phyloP scores from a whole-genome alignment of 1,140 invertebrate genomes.

The Bradynema listronoti region DNA sequence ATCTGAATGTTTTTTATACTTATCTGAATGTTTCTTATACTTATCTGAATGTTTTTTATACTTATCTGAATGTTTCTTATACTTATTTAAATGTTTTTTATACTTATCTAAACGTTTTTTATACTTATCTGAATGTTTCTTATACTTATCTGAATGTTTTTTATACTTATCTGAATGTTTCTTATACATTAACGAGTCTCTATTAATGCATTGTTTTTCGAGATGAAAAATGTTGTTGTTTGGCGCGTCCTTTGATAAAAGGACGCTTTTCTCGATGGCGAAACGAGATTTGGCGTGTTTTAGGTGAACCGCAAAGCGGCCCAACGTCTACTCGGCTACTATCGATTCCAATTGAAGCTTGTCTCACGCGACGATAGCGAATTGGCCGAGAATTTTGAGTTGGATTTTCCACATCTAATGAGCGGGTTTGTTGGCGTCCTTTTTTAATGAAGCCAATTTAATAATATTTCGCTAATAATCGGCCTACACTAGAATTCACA shows the following conservation, averaged over 20 bases:
- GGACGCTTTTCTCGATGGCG: no score
- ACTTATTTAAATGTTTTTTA: neutral
- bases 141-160: conserved; percentile 4
- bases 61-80: conserved; percentile 1
- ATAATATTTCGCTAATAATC: neutral
- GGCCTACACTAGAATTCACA: conserved; percentile 10
- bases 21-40: conserved; percentile 7
- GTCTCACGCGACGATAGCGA: no score
- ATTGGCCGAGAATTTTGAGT: no score
- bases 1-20: no score
- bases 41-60: conserved; percentile 10
- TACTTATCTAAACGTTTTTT: neutral
- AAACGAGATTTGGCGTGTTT: no score
- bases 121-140: neutral
- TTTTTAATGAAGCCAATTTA: conserved; percentile 8
- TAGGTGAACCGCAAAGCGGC: no score
- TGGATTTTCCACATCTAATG: conserved; percentile 16
- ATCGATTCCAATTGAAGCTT: no score
- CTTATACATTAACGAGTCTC: no score
- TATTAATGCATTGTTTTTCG: no score
- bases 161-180: conserved; percentile 18
- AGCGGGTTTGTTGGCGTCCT: conserved; percentile 20
- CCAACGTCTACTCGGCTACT: no score
- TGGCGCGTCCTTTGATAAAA: no score
- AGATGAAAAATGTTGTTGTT: neutral